Base-by-base conservation (phyloP, 2,888 invertebrate species). In the Glyphotaelius pellucidus region DNA sequence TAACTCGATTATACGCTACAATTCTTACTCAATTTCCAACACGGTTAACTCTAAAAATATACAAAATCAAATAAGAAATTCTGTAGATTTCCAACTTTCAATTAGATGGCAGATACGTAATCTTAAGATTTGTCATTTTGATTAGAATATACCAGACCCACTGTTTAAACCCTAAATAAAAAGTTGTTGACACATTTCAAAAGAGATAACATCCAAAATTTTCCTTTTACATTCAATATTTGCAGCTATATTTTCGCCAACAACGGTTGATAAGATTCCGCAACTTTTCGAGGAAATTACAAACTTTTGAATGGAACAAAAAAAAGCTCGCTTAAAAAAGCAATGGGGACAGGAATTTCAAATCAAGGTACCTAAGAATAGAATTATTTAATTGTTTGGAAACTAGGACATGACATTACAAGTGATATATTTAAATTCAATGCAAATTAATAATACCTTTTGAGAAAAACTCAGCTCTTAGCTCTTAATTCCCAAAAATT, bases 201-300 rank as follows among this genome's bases (percentile, higher is more conserved):
- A 38, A 30, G 38, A 86, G 67, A n/a, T 42, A 86, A 4, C 38
- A 47, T 47, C 42, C 86, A 30, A 25, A 47, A 47, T 25, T 42
- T 86, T n/a, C 86, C 25, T 86, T 86, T 86, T 47, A 86, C 42
- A 30, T 42, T 42, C 86, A 47, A 47, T 86, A 86, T 86, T 42
- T 42, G 42, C 42, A 86, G 30, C 42, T 86, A n/a, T 42, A 86
- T 42, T 86, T 30, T 86, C 35, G 30, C 86, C 25, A 47, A 86
- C 35, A 86, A 38, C n/a, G 15, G n/a, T 42, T 86, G 86, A 86
- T 86, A 86, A 86, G 86, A 42, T 86, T 86, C 47, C 32, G 25
- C n/a, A 25, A 83, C 35, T 83, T 83, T 83, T 31, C 83, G 83
- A 32, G 83, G 83, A 83, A 83, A 83, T 83, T 83, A 25, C 83